Percentiles rank a stretch among this genome's conserved stretches.
These are phyloP conservation scores for Meriones psammophilus DNA, from an alignment of 2,797 vertebrate genomes.

Conservation along the genomic window DNA sequence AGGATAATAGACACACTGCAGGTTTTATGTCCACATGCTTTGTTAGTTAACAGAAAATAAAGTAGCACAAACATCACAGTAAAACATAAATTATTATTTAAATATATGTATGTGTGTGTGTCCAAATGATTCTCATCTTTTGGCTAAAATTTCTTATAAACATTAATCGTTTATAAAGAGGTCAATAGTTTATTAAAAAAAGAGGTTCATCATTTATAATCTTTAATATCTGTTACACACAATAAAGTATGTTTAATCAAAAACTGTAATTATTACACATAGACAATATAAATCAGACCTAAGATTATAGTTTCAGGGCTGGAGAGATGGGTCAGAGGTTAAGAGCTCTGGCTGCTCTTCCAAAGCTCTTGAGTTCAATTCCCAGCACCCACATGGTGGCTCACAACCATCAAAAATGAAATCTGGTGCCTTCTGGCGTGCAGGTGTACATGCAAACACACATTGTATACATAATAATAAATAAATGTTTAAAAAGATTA, in stretches of 20 bases:
- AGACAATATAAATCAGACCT: background rate
- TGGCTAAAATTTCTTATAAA: constrained; percentile 34
- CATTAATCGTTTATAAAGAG: constrained; percentile 1
- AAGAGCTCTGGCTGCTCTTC: no score
- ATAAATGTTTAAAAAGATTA: background rate
- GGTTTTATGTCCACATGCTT: background rate
- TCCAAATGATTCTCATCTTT: constrained; percentile 6
- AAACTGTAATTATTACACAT: background rate
- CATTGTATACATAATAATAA: no score
- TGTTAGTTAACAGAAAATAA: constrained; percentile 17
- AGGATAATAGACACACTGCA: background rate
- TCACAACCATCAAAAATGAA: no score
- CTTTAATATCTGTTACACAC: constrained; percentile 6
- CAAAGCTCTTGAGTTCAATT: no score
- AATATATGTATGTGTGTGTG: background rate
- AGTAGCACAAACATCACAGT: background rate
- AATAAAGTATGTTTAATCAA: constrained; percentile 18
- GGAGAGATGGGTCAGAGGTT: no score
- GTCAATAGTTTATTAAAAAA: background rate
- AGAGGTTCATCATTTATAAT: no score
- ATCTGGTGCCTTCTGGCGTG: no score
- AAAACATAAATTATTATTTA: constrained; percentile 27
- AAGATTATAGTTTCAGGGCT: background rate
- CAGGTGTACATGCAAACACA: no score
- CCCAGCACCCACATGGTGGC: no score